Conservation (phyloP, 2,797 vertebrate species). For the Prunella strophiata region DNA sequence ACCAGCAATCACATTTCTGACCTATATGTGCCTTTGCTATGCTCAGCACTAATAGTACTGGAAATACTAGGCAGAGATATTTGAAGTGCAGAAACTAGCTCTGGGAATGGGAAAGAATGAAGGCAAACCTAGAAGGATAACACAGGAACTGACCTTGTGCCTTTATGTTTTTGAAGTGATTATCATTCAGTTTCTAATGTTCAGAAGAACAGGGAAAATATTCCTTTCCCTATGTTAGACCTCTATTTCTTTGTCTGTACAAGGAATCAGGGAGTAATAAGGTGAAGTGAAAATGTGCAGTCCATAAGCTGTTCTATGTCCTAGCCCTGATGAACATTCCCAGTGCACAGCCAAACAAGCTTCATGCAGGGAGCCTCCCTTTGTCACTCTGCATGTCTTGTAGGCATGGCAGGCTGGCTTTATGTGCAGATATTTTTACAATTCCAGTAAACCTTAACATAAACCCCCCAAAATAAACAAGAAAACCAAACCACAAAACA, state of each 20-base stretch:
- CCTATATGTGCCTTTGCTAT: fast-evolving
- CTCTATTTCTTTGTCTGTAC: not conserved
- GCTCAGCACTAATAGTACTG: not conserved
- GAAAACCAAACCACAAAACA: not conserved
- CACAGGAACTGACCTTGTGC: not conserved
- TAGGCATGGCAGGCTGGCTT: not conserved
- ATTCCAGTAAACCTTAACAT: not conserved
- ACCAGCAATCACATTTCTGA: not conserved
- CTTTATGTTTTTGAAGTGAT: not conserved
- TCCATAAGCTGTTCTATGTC: not conserved
- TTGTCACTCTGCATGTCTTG: not conserved
- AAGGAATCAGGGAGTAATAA: not conserved
- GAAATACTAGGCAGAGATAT: not conserved
- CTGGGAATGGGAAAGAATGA: not conserved
- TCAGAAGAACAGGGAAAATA: not conserved
- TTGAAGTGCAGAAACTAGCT: not conserved
- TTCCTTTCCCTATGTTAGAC: not conserved
- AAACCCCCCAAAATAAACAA: not conserved
- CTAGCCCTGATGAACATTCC: not conserved
- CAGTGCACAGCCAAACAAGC: not conserved
- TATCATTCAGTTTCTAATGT: not conserved
- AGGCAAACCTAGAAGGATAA: not conserved
- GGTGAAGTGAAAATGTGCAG: not conserved
- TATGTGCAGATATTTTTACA: not conserved
- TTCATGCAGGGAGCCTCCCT: not conserved